phyloP scores from a whole-genome alignment of 2,888 invertebrate species.

The Erebia aethiops region DNA sequence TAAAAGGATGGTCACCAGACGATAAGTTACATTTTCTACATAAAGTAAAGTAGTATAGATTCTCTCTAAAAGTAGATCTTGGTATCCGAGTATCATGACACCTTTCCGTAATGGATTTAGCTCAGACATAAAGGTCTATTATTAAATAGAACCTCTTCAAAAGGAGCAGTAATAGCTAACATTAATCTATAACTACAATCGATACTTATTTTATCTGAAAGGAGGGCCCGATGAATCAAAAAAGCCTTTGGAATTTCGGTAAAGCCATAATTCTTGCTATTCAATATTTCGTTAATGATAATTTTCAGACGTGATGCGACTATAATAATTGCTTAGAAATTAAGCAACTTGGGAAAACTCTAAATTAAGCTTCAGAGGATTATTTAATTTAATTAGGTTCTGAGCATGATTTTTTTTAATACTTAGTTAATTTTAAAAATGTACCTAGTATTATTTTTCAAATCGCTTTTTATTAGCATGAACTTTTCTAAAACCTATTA shows the following conservation, averaged over 20 bases:
- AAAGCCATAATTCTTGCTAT: slow-evolving; percentile 30
- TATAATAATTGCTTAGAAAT: slow-evolving; percentile 31
- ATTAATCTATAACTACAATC: slow-evolving; percentile 4
- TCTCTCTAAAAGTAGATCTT: not conserved
- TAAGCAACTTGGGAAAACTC: slow-evolving; percentile 23
- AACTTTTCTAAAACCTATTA: too few relatives aligned
- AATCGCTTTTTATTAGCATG: too few relatives aligned
- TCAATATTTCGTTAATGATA: slow-evolving; percentile 34
- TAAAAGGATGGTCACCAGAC: too few relatives aligned
- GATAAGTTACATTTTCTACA: too few relatives aligned
- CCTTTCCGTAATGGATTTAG: not conserved
- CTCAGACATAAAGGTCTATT: not conserved
- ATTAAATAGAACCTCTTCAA: slow-evolving; percentile 4
- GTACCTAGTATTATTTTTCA: too few relatives aligned
- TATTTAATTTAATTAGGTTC: too few relatives aligned
- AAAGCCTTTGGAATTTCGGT: slow-evolving; percentile 18
- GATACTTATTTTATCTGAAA: not conserved
- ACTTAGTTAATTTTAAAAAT: too few relatives aligned
- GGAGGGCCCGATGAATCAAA: not conserved
- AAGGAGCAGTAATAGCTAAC: slow-evolving; percentile 1
- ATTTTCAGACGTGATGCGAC: slow-evolving; percentile 27
- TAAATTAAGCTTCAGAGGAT: too few relatives aligned
- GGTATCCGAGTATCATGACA: not conserved
- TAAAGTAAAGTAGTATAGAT: too few relatives aligned
- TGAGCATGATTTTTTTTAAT: too few relatives aligned